A percentile compares a stretch with the other conserved stretches of the same genome.
Conservation (phyloP, 2,888 invertebrate genomes). For the Melieria picta region DNA sequence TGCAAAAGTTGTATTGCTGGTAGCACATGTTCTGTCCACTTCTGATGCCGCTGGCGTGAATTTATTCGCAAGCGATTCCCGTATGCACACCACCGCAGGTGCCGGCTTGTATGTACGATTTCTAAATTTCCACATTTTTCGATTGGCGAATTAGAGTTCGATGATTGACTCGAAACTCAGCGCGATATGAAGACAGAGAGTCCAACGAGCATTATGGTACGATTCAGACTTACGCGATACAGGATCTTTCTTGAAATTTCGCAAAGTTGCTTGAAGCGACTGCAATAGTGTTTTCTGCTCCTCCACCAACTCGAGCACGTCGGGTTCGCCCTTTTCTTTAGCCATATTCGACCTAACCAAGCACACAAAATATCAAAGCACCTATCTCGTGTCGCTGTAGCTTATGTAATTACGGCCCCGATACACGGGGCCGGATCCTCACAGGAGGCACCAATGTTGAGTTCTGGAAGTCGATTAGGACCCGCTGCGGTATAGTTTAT, state of each 20-base stretch:
- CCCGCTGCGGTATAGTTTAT: too few species aligned
- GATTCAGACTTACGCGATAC: constrained; percentile 8
- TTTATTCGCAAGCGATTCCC: neutral
- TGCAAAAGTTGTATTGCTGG: neutral
- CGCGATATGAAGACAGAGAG: neutral
- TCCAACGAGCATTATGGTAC: constrained; percentile 5
- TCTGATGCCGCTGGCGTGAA: neutral
- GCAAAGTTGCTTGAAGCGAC: neutral
- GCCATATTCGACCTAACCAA: neutral
- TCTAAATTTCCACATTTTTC: neutral
- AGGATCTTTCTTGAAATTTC: constrained; percentile 13
- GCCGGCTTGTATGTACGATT: neutral
- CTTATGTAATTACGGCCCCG: neutral
- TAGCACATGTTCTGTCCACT: neutral
- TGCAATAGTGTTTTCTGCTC: neutral
- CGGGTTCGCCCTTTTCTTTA: too few species aligned
- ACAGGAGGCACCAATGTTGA: constrained; percentile 5
- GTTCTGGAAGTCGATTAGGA: neutral
- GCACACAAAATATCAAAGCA: neutral
- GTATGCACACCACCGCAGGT: constrained; percentile 1
- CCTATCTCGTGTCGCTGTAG: neutral
- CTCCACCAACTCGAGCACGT: neutral
- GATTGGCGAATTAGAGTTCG: neutral
- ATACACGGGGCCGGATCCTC: neutral
- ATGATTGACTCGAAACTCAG: constrained; percentile 1